Evolutionary conservation across 2,888 invertebrate species (phyloP).

Genomic region (Drosophila conformis): DNA sequence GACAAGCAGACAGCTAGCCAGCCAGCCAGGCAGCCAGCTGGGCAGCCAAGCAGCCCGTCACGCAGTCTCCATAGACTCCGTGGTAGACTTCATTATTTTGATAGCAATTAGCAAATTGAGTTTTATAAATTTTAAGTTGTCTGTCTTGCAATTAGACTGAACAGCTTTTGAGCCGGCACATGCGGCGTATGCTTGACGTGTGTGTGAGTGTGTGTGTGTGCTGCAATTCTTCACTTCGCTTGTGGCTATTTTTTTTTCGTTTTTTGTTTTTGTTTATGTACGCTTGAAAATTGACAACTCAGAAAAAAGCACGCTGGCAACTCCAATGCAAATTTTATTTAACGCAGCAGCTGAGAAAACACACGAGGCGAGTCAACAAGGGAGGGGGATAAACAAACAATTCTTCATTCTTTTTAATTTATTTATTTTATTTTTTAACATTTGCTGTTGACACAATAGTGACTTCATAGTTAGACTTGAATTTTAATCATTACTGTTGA

Average conservation of each 20-base stretch:
- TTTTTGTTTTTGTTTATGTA: not conserved
- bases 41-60: not conserved
- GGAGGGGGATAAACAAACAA: constrained; percentile 8
- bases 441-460: constrained; percentile 16
- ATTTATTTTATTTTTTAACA: not conserved
- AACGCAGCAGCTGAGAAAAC: constrained; percentile 26
- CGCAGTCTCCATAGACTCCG: constrained; percentile 9
- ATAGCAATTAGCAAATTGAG: constrained; percentile 82
- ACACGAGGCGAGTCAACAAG: not conserved
- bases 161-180: constrained; percentile 21
- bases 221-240: constrained; percentile 22
- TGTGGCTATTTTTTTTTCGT: constrained; percentile 2
- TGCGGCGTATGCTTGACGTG: constrained; percentile 59
- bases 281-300: constrained; percentile 16
- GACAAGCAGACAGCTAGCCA: constrained; percentile 2
- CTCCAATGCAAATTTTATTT: constrained; percentile 18
- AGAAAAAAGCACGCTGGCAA: not conserved
- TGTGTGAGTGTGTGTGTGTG: constrained; percentile 1
- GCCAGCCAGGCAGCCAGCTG: not conserved
- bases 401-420: not conserved
- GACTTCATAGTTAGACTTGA: not conserved
- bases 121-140: constrained; percentile 66
- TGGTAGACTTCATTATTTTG: constrained; percentile 76
- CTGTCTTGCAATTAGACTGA: constrained; percentile 65
- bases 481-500: not conserved